Percentiles rank a stretch among this genome's conserved stretches.
Conservation (phyloP, 2,797 vertebrate species). For the Urosaurus nigricauda region DNA sequence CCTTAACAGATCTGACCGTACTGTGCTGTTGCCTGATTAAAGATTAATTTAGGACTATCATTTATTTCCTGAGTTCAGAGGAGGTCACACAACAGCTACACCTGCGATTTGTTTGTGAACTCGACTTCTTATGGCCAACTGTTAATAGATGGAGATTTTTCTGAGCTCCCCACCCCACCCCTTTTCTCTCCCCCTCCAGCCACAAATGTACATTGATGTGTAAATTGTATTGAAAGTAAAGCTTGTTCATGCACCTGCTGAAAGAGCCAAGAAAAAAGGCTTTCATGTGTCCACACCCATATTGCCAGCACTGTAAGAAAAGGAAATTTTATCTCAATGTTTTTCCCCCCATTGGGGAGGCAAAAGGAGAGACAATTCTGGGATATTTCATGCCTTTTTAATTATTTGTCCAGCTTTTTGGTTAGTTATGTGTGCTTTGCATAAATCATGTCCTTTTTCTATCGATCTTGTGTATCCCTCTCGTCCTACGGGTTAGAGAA, state of each 20-base stretch:
- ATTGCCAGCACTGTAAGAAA: rapidly evolving
- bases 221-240: conserved; percentile 38
- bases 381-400: not conserved
- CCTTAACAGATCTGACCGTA: not conserved
- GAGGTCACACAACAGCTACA: conserved; percentile 68
- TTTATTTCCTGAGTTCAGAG: conserved; percentile 54
- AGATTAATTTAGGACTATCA: conserved; percentile 70
- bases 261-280: not conserved
- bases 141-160: conserved; percentile 69
- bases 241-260: conserved; percentile 64
- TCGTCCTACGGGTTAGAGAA: conserved; percentile 22
- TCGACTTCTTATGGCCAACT: conserved; percentile 52
- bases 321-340: not conserved
- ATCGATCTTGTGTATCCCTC: conserved; percentile 15
- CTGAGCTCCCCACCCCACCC: not conserved
- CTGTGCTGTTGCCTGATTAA: conserved; percentile 60
- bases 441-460: not conserved
- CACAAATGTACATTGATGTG: conserved; percentile 50
- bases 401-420: rapidly evolving
- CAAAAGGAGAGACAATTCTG: not conserved
- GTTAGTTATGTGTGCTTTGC: not conserved
- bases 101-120: conserved; percentile 76
- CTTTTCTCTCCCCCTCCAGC: not conserved
- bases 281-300: conserved; percentile 15
- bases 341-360: rapidly evolving